Evolutionary conservation across 2,113 vertebrate species (phyloP), one percentile per base, ranked within the genome.

Genomic region (Puma concolor): DNA sequence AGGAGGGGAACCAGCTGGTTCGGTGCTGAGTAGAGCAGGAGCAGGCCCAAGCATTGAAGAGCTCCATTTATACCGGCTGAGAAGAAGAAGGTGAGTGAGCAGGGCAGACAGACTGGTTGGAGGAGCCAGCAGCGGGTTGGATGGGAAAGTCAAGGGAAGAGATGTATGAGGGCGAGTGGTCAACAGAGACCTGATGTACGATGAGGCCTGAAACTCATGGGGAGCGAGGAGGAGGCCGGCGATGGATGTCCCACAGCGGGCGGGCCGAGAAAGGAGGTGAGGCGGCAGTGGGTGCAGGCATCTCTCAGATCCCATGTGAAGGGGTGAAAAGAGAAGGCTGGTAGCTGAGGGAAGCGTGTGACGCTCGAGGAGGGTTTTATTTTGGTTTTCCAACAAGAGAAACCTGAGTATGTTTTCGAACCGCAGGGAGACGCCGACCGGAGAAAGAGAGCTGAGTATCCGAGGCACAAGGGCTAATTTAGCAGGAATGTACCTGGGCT

Each of bases 241-340:
- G 5, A 57, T 0, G 54, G 54, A 7, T 17, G 16, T 57, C 54
- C 54, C 54, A 1, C 17, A 6, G 54, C 31, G 48, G 12, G 27
- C 7, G 11, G 71, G 60, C 48, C 1, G n/a, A 54, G 66, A 21
- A 7, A 16, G 52, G 10, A 29, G 81, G 67, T 13, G 63, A 21
- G 25, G 82, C 69, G 9, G 23, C 15, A 0, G 13, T 3, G 60
- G 5, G 57, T 21, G 15, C 27, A 7, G 50, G 29, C 2, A 0
- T 15, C 31, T 44, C 81, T 67, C 23, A 12, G 50, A 14, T 69
- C 41, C 64, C 50, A 12, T 2, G 11, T 15, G 33, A n/a, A 31
- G 27, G 10, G 67, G 33, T 36, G 0, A 25, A 3, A 19, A 88
- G 27, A n/a, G 71, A 63, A 64, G 52, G 63, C 85, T 64, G 44